Base-by-base conservation (phyloP, 1,140 invertebrate species). In the Drosophila sp. region DNA sequence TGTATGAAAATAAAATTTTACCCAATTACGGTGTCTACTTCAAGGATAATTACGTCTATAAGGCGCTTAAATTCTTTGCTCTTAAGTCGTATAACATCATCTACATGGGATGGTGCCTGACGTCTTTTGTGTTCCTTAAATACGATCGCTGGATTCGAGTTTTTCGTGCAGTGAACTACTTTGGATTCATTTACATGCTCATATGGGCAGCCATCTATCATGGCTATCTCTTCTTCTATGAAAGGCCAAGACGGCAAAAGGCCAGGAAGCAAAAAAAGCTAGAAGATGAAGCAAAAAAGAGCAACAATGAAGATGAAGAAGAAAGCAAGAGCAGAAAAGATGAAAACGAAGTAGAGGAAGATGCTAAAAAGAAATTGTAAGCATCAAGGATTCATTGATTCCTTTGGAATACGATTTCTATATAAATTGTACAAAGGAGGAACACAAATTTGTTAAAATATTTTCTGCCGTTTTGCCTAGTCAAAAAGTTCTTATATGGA, bases 61-160 rank as follows among this genome's bases (percentile, higher is more conserved):
- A 76, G 79, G 91, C 8, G 91, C 90, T 76, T 44, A 93, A 50
- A 29, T 94, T 94, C 90, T 67, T 95, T 0, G 27, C 97, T 1
- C 91, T 96, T 2, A 97, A 97, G 91, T 77, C 95, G 0, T 97
- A 97, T 76, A 95, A 97, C 0, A 93, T 96, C 8, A 93, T 97
- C 10, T 96, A 96, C 74, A 96, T 98, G 94, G 97, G 97, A 8
- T 98, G 97, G 93, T 96, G 96, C 83, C 92, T 98, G 8, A 92
- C 95, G 4, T 95, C 97, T 0, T 98, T 99, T 89, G 94, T 94
- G 30, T 93, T 97, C 1, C 94, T 98, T 27, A 95, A 95, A 4
- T 96, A 92, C 66, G 72, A 94, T 1, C 94, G 93, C 64, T 97
- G 95, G 93, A 94, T 93, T 78, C 86, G 91, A 25, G 94, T 95